Base-by-base conservation (phyloP, 2,888 invertebrate genomes). In the Syrphus vitripennis region DNA sequence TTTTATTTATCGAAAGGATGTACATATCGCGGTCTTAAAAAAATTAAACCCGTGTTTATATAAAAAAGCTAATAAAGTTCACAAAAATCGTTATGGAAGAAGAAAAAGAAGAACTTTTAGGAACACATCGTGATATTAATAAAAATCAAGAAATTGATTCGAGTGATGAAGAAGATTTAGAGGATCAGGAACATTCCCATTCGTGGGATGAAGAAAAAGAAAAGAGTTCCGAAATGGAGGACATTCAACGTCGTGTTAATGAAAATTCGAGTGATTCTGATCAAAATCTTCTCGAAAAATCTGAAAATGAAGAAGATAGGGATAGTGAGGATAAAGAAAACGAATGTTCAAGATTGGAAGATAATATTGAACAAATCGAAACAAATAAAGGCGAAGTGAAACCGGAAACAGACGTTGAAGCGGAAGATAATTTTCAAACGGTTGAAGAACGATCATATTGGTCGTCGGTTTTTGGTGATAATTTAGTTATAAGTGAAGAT, bases 381-480 rank as follows among this genome's bases (percentile, higher is more conserved):
- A 75, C 69, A 9, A 50, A 9, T 10, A 7, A 24, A 50, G 24
- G 10, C 1, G 50, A 67, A 24, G 16, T 4, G 14, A 45, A 67
- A 4, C 5, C 10, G 21, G 34, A 50, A 34, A 37, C 14, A 0
- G 34, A 67, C 1, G 12, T 26, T 2, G 81, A 61, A 10, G 40
- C 10, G 37, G 63, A 71, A 29, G 70, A 72, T 3, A 74, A 81
- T 77, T 57, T 63, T 71, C 80, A 76, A 9, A 59, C 59, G 37
- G 40, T 45, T 53, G 72, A 81, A 37, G 71, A 80, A 34, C 71
- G 81, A n/a, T 86, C 86, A 12, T 86, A 82, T 45, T 86, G 86
- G 86, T 86, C 86, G 50, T 78, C 86, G 48, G 86, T 86, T 65
- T 86, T 86, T 48, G 86, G 86, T 78, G 82, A 82, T 21, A 86